Percentiles rank a stretch among this genome's conserved stretches.
These are phyloP conservation scores for Stenurella melanura DNA, from an alignment of 2,888 invertebrate genomes.

Conservation along the genomic window DNA sequence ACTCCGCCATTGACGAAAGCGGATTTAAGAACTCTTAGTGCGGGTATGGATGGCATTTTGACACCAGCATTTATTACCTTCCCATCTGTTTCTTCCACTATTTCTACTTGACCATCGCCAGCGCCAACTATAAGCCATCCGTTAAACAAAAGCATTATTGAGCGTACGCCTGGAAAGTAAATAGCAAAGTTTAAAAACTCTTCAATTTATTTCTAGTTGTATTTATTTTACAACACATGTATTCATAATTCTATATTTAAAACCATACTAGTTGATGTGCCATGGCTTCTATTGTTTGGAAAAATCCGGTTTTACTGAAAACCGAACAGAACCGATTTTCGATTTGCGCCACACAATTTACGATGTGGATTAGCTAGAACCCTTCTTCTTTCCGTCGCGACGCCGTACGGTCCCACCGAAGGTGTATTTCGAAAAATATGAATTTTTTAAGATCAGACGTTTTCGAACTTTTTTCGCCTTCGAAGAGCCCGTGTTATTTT, in stretches of 20 bases:
- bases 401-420: no score
- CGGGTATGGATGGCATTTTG: conserved; percentile 73
- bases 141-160: conserved; percentile 78
- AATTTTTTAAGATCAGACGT: no score
- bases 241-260: not conserved
- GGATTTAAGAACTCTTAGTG: conserved; percentile 71
- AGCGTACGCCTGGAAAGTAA: conserved; percentile 77
- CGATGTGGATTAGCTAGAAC: no score
- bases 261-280: no score
- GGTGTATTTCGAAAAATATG: no score
- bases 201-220: not conserved
- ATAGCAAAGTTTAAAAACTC: not conserved
- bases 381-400: no score
- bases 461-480: no score
- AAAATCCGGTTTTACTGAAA: no score
- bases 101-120: conserved; percentile 88
- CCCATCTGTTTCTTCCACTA: conserved; percentile 75
- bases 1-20: conserved; percentile 80
- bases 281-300: no score
- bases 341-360: no score
- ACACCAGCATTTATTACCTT: conserved; percentile 55
- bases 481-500: no score
- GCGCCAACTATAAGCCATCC: conserved; percentile 85
- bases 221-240: not conserved
- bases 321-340: no score